phyloP scores from a whole-genome alignment of 2,797 vertebrate species.

The Lepilemur ruficaudatus region DNA sequence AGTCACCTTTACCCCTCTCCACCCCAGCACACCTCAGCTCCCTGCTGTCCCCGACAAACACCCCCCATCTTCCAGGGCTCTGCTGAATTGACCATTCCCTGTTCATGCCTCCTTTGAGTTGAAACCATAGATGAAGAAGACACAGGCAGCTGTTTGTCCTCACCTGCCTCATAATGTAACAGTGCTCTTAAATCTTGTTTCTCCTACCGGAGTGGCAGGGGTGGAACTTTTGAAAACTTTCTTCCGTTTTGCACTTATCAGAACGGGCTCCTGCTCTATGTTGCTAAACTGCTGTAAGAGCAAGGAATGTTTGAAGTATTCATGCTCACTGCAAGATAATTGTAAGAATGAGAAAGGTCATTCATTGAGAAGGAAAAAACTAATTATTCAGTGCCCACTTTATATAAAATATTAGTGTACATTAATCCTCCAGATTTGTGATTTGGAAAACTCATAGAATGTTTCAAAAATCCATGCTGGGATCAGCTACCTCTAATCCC shows the following conservation, averaged over 20 bases:
- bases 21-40: background rate
- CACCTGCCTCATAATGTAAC: background rate
- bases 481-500: background rate
- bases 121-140: background rate
- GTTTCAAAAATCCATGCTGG: background rate
- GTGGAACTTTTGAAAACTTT: background rate
- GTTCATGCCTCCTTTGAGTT: background rate
- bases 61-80: background rate
- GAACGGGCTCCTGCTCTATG: background rate
- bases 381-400: background rate
- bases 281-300: background rate
- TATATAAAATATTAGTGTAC: background rate
- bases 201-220: background rate
- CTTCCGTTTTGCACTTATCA: background rate
- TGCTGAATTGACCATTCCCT: background rate
- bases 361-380: background rate
- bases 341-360: background rate
- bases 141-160: background rate
- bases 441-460: background rate
- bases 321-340: background rate
- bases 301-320: background rate
- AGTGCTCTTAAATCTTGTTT: background rate
- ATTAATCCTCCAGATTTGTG: background rate
- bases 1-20: too few species aligned
- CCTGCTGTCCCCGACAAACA: background rate